A percentile compares a stretch with the other conserved stretches of the same genome.
These are phyloP conservation scores for Lithobates pipiens DNA, from an alignment of 2,797 vertebrate species.

Conservation along the genomic window DNA sequence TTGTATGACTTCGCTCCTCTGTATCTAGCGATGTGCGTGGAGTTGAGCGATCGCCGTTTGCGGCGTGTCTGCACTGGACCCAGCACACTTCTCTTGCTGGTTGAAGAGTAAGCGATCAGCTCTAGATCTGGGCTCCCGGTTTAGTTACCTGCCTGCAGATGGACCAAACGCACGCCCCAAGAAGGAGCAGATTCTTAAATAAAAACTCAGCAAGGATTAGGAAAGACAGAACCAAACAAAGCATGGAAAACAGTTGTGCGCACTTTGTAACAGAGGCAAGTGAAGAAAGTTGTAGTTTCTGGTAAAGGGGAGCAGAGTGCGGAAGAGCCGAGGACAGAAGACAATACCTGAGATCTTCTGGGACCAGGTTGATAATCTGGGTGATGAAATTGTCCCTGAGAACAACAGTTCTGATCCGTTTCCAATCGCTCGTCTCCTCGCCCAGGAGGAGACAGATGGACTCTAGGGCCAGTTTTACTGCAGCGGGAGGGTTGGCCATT, in stretches of 20 bases:
- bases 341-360: slow-evolving; percentile 95
- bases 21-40: too few relatives aligned
- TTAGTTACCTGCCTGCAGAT: too few relatives aligned
- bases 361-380: slow-evolving; percentile 98
- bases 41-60: too few relatives aligned
- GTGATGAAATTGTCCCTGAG: slow-evolving; percentile 99
- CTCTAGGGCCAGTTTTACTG: slow-evolving; percentile 96
- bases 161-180: too few relatives aligned
- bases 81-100: too few relatives aligned
- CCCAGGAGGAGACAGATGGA: slow-evolving; percentile 97
- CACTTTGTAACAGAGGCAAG: neutral
- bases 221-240: neutral
- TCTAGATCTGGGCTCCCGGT: too few relatives aligned
- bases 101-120: too few relatives aligned
- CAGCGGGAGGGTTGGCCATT: slow-evolving; percentile 97
- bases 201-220: neutral
- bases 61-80: too few relatives aligned
- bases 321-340: neutral
- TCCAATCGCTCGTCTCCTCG: slow-evolving; percentile 98
- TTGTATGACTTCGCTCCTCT: too few relatives aligned
- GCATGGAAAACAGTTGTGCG: neutral
- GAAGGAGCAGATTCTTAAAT: too few relatives aligned
- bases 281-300: neutral
- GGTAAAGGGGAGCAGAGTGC: neutral
- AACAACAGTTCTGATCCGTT: slow-evolving; percentile 98